Conservation (phyloP, 1,140 invertebrate species). For the Drosophila setifemur region DNA sequence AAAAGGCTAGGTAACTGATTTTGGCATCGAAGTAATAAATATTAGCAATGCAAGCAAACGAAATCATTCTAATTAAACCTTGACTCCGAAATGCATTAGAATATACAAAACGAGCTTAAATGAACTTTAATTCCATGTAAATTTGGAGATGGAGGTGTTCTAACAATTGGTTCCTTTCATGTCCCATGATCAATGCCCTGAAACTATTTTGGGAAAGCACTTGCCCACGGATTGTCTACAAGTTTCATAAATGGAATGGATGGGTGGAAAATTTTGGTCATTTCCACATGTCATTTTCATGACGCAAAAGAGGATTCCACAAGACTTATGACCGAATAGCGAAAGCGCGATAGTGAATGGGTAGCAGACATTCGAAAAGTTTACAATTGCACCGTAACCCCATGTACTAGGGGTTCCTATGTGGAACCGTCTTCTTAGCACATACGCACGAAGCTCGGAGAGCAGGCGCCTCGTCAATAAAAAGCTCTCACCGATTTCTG, state of each 20-base stretch:
- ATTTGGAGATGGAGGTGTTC: background rate
- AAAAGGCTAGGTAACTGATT: conserved; percentile 6
- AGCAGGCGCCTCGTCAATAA: conserved; percentile 34
- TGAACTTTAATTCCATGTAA: conserved; percentile 4
- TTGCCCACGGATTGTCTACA: conserved; percentile 17
- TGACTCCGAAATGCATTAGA: conserved; percentile 20
- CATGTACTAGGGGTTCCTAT: conserved; percentile 19
- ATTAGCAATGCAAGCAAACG: conserved; percentile 12
- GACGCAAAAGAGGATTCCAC: background rate
- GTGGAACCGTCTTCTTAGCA: conserved; percentile 38
- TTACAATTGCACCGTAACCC: conserved; percentile 31
- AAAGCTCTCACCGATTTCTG: conserved; percentile 67
- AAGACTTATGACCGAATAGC: background rate
- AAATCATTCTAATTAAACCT: conserved; percentile 38
- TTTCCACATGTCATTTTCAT: conserved; percentile 3
- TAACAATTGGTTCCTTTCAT: background rate
- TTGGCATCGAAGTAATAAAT: background rate
- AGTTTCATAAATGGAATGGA: conserved; percentile 19
- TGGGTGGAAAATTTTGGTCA: conserved; percentile 2
- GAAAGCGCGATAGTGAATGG: conserved; percentile 30
- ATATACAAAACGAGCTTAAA: background rate
- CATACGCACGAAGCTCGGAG: conserved; percentile 17
- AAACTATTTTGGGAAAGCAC: conserved; percentile 20
- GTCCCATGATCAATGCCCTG: conserved; percentile 29
- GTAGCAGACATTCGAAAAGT: conserved; percentile 1